phyloP scores from a whole-genome alignment of 2,888 invertebrate species.

The Leptopilina drosophilae region DNA sequence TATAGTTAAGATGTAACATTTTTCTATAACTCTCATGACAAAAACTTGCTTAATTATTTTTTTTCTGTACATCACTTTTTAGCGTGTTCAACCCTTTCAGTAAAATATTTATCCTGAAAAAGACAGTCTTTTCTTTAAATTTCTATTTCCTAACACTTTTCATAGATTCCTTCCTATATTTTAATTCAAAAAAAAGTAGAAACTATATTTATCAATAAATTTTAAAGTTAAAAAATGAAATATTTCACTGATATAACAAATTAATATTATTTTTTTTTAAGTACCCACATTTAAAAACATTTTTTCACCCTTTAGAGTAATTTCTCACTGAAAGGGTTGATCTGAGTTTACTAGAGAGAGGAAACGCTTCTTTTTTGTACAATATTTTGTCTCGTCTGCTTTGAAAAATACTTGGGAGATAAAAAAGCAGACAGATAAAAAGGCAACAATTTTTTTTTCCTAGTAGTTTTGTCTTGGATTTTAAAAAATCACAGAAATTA shows the following conservation, averaged over 20 bases:
- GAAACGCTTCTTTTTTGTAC: neutral
- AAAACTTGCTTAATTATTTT: conserved; percentile 20
- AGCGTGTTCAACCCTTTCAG: conserved; percentile 26
- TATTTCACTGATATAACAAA: conserved; percentile 6
- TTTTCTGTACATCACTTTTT: conserved; percentile 25
- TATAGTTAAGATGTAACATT: conserved; percentile 10
- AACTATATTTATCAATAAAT: neutral
- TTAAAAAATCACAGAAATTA: conserved; percentile 25
- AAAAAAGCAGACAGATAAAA: neutral
- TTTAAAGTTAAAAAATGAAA: neutral
- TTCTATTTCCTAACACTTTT: neutral
- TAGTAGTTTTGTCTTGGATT: neutral
- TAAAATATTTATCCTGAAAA: conserved; percentile 20
- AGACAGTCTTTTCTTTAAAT: neutral
- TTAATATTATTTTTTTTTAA: neutral
- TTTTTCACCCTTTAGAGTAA: neutral
- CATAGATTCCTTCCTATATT: neutral
- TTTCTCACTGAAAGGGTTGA: conserved; percentile 31
- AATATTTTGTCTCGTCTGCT: neutral
- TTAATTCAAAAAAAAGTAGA: neutral
- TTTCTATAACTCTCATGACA: conserved; percentile 6
- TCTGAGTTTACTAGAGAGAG: conserved; percentile 11
- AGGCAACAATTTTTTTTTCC: neutral
- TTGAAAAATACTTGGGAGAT: conserved; percentile 1
- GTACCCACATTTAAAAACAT: neutral